Evolutionary conservation across 2,888 invertebrate species (phyloP), one percentile per base, ranked within the genome.

Genomic region (Eueremaeus valkanovi): DNA sequence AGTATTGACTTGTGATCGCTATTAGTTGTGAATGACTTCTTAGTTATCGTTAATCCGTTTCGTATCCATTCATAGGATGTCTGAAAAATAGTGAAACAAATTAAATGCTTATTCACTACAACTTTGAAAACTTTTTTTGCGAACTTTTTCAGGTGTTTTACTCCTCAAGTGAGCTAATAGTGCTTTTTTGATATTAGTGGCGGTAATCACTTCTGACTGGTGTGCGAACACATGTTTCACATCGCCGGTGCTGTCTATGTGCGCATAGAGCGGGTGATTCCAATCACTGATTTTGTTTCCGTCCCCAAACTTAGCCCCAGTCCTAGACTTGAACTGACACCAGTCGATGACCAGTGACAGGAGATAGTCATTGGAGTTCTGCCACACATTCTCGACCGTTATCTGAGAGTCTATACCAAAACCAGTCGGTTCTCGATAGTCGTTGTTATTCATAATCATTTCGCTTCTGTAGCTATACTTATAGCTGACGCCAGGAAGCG

Each of bases 341-440:
- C 24, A 42, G 18, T 72, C 33, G 33, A 75, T 21, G 36, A 21
- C 75, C n/a, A 75, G 18, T 18, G 49, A 36, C 1, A 51, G 11
- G 58, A 77, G 24, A 74, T 72, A 76, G 27, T 29, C 21, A 8
- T 24, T 21, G 18, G 51, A 29, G 73, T 77, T 66, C 72, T 77
- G 74, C 77, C 77, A 77, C 21, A 77, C 63, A 72, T 77, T 77
- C 42, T 76, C 70, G 27, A 77, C 66, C 5, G 33, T n/a, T 21
- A 77, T 27, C n/a, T 66, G 27, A 11, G 63, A 51, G 36, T 73
- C 42, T 13, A 63, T 42, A 33, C 72, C 61, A 72, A 77, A 76
- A 24, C 75, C 76, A 11, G 73, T 72, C 73, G 77, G 77, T 45
- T 77, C 77, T 42, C 68, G 24, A 33, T 73, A 73, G 55, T 77